Percentiles rank a stretch among this genome's conserved stretches.
phyloP scores from a whole-genome alignment of 35 echinoderm and acorn worm genomes.

The Acanthaster planci region DNA sequence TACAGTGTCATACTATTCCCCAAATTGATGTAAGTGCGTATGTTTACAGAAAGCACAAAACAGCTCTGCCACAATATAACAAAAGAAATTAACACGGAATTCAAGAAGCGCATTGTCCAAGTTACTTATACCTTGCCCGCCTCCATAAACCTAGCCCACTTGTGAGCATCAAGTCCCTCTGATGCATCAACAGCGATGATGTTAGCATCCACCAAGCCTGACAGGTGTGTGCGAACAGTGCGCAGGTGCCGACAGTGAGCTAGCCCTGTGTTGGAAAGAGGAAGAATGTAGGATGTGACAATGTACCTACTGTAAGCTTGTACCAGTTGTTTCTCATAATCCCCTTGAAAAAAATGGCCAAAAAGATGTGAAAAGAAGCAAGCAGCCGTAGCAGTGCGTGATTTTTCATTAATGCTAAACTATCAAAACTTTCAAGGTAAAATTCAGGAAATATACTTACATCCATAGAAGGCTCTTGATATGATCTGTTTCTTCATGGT shows the following conservation, averaged over 20 bases:
- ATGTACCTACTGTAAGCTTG: background rate
- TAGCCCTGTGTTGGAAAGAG: slow-evolving; percentile 64
- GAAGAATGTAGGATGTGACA: too few species aligned
- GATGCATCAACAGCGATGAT: slow-evolving; percentile 67
- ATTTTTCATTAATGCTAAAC: too few species aligned
- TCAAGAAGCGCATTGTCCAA: too few species aligned
- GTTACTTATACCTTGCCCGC: slow-evolving; percentile 62
- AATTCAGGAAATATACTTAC: slow-evolving; percentile 74
- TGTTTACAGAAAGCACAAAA: too few species aligned
- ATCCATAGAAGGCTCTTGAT: slow-evolving; percentile 98
- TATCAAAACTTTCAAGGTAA: too few species aligned
- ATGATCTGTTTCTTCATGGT: slow-evolving; percentile 99
- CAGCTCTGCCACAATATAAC: too few species aligned
- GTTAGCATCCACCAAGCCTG: slow-evolving; percentile 84
- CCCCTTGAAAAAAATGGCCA: background rate
- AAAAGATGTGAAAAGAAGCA: background rate
- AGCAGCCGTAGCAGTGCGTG: background rate
- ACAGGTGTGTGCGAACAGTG: slow-evolving; percentile 95
- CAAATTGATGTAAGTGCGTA: too few species aligned
- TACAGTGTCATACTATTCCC: background rate
- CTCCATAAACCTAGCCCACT: slow-evolving; percentile 65
- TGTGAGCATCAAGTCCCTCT: slow-evolving; percentile 74
- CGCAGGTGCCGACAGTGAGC: slow-evolving; percentile 96
- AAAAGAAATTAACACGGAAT: too few species aligned
- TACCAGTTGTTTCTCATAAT: background rate